A percentile compares a stretch with the other conserved stretches of the same genome.
These are phyloP conservation scores for Bombus confusus DNA, from an alignment of 1,140 invertebrate genomes.

Conservation along the genomic window DNA sequence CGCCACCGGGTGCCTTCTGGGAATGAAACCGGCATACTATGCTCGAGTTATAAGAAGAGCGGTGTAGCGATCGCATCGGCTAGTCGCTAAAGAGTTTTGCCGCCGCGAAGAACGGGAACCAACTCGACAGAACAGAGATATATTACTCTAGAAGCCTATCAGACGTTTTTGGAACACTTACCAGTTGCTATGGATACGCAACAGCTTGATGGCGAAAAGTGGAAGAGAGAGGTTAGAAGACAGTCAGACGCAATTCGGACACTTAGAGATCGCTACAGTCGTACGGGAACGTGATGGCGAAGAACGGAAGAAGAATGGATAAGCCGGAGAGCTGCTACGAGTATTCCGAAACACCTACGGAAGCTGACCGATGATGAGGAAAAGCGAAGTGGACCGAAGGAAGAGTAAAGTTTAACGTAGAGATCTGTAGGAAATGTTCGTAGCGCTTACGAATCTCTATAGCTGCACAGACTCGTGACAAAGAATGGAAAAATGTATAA, in stretches of 20 bases:
- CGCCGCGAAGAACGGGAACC: slow-evolving; percentile 24
- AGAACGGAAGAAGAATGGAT: too few species aligned
- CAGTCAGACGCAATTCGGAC: too few species aligned
- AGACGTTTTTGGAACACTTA: too few species aligned
- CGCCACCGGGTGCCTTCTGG: slow-evolving; percentile 65
- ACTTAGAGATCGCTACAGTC: too few species aligned
- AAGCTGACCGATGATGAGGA: too few species aligned
- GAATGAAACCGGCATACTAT: slow-evolving; percentile 67
- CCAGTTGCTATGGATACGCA: neutral
- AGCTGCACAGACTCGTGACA: neutral
- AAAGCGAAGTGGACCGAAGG: neutral
- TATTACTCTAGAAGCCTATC: neutral
- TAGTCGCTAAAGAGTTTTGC: slow-evolving; percentile 63
- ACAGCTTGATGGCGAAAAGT: neutral
- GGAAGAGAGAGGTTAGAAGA: neutral
- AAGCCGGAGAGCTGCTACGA: too few species aligned
- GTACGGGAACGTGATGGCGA: too few species aligned
- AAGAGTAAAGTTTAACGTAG: neutral
- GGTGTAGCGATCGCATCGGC: slow-evolving; percentile 64
- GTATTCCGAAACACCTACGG: too few species aligned
- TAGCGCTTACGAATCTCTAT: neutral
- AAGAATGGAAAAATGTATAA: neutral
- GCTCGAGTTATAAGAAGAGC: slow-evolving; percentile 66
- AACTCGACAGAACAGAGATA: neutral
- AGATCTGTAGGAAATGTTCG: neutral